phyloP scores from a whole-genome alignment of 1,140 invertebrate species.

The Leucophenga varia region DNA sequence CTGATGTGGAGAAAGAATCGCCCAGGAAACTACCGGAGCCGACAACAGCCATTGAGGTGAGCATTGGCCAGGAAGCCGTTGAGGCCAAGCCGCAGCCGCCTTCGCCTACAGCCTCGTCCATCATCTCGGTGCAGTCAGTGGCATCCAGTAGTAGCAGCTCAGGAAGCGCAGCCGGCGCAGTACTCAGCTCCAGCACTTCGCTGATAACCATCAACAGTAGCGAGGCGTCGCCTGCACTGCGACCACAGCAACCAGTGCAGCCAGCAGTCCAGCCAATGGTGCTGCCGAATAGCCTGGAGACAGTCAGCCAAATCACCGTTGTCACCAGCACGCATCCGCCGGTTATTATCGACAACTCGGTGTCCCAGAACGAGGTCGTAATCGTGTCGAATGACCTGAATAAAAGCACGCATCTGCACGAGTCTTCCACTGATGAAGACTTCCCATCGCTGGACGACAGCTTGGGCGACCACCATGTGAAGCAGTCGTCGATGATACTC shows the following conservation, averaged over 20 bases:
- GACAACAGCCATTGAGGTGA: conserved; percentile 48
- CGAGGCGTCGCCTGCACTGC: conserved; percentile 34
- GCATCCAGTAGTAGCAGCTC: conserved; percentile 29
- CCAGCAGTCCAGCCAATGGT: conserved; percentile 28
- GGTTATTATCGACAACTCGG: conserved; percentile 64
- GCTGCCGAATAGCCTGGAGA: conserved; percentile 69
- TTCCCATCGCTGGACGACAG: conserved; percentile 74
- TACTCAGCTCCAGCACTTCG: conserved; percentile 44
- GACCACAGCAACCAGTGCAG: conserved; percentile 11
- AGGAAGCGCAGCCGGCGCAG: conserved; percentile 27
- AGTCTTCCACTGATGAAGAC: conserved; percentile 73
- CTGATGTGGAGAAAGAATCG: too few relatives aligned
- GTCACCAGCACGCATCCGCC: conserved; percentile 80
- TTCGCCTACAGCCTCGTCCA: conserved; percentile 58
- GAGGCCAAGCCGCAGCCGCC: conserved; percentile 55
- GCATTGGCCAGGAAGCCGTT: conserved; percentile 26
- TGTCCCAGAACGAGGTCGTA: conserved; percentile 67
- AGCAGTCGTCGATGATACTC: conserved; percentile 51
- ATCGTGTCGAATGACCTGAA: conserved; percentile 76
- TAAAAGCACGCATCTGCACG: conserved; percentile 62
- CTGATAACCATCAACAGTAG: conserved; percentile 52
- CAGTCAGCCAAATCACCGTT: conserved; percentile 75
- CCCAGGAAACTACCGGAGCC: too few relatives aligned
- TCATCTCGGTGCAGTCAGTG: conserved; percentile 44
- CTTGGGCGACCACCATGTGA: conserved; percentile 63